phyloP scores from a whole-genome alignment of 2,797 vertebrate genomes.

The Brachyrhaphis roseni region DNA sequence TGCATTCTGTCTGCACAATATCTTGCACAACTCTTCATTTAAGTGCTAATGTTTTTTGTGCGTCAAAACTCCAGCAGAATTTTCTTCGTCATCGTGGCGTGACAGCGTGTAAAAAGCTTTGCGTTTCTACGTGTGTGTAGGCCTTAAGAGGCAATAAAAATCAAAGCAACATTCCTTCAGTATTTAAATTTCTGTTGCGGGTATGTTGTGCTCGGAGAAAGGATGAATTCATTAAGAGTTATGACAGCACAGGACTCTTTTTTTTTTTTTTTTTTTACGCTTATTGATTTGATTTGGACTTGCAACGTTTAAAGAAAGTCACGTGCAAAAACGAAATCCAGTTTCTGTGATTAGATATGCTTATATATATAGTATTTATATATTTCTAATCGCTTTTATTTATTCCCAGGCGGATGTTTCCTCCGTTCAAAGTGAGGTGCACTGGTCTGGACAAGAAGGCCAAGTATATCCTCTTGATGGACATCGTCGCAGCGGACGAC shows the following conservation, averaged over 20 bases:
- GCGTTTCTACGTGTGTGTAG: constrained; percentile 36
- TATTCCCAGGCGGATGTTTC: constrained; percentile 92
- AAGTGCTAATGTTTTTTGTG: not conserved
- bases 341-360: not conserved
- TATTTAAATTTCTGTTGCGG: not conserved
- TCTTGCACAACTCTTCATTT: not conserved
- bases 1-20: not conserved
- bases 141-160: constrained; percentile 31
- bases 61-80: constrained; percentile 36
- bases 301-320: not conserved
- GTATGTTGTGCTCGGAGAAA: not conserved
- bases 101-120: constrained; percentile 57
- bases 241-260: not conserved
- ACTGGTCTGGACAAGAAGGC: constrained; percentile 98
- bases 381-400: constrained; percentile 6
- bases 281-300: not conserved
- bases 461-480: constrained; percentile 98
- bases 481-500: constrained; percentile 97
- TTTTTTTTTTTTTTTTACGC: no score
- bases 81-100: constrained; percentile 49
- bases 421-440: constrained; percentile 98
- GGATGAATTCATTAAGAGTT: not conserved
- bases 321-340: not conserved
- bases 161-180: constrained; percentile 12
- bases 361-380: not conserved